Evolutionary conservation across 2,797 vertebrate genomes (phyloP), one percentile per base, ranked within the genome.

Genomic region (Poeciliopsis presidionis): DNA sequence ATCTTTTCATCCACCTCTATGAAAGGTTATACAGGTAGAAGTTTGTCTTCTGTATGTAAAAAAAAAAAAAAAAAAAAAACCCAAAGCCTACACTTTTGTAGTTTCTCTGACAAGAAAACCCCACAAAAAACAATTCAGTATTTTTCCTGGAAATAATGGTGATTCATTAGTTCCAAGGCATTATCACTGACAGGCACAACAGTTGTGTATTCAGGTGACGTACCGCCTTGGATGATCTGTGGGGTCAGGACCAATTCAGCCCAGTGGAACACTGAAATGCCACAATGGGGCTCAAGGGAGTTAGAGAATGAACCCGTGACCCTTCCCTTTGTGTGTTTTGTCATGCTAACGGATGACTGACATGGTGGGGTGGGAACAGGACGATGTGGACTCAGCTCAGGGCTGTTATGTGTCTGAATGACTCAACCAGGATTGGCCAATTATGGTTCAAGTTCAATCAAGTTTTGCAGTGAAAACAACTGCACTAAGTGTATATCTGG

Each of bases 241-340:
- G 45, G 77, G 86, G 83, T 84, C 81, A 79, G 53, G 73, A 65
- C 75, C 75, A 47, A 83, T 51, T 82, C 76, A 86, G 85, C 1
- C 1, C 75, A 39, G 20, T 76, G 86, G 87, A 90, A 89, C 22
- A 46, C 71, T 80, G 72, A 77, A 82, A 87, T 75, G 49, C 57
- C 25, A 18, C 78, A 82, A 86, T 80, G 72, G 75, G 83, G 57
- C 91, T 80, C 85, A 53, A 65, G 91, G 86, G 91, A 88, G 46
- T 89, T 88, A 75, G 72, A 55, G 74, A 87, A 84, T 88, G 86
- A 84, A 79, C 89, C 81, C 55, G 30, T 86, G 82, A 87, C 91
- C 89, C 55, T 81, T 41, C 80, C 33, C 46, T 78, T 76, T 83
- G 71, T 86, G 83, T 75, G 83, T 88, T 90, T 88, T 82, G 93